These are phyloP conservation scores for Otolemur garnettii DNA, from an alignment of 2,113 vertebrate genomes.

Conservation along the genomic window DNA sequence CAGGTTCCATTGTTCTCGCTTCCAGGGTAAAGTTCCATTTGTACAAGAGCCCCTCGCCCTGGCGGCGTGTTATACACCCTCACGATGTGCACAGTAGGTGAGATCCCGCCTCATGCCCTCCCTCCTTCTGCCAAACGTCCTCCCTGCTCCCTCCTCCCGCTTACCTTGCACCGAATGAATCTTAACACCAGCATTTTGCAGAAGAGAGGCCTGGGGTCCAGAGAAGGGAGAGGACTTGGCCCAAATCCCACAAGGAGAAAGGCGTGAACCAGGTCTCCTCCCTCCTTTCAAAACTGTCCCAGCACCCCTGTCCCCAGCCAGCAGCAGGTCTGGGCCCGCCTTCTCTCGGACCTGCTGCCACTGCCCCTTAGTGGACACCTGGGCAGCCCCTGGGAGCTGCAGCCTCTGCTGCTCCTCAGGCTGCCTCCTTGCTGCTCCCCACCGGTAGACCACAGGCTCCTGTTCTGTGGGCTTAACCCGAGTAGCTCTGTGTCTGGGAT, in stretches of 20 bases:
- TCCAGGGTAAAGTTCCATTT: too few species aligned
- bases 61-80: too few species aligned
- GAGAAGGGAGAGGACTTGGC: neutral
- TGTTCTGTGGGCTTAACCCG: neutral
- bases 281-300: neutral
- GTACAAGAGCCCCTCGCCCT: too few species aligned
- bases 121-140: too few species aligned
- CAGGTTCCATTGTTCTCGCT: too few species aligned
- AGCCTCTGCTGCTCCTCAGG: neutral
- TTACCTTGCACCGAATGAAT: too few species aligned
- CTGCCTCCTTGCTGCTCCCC: neutral
- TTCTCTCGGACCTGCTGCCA: too few species aligned
- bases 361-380: neutral
- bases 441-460: neutral
- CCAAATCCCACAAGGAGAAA: neutral
- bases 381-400: neutral
- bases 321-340: neutral
- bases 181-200: neutral
- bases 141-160: too few species aligned
- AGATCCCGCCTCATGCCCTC: too few species aligned
- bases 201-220: neutral
- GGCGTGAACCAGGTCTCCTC: accelerated
- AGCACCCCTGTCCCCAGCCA: neutral
- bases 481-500: neutral
- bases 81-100: too few species aligned